Conservation (phyloP, 2,113 vertebrate species). For the Hiodon tergisus region DNA sequence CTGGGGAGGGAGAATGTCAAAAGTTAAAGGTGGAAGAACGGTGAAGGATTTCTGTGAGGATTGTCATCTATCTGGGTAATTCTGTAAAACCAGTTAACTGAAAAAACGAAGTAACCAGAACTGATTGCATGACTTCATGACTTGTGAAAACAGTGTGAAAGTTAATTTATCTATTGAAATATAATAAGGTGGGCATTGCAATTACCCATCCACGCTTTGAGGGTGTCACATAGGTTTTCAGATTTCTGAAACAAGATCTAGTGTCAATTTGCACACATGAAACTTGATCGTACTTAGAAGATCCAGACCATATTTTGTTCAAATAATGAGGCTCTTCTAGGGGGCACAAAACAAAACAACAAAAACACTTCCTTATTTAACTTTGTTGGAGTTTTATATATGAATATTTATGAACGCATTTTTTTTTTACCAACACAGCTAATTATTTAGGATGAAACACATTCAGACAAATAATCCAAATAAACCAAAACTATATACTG, state of each 20-base stretch:
- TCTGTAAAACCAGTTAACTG: too few species aligned
- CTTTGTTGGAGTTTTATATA: not conserved
- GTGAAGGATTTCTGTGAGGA: not conserved
- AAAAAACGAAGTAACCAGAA: too few species aligned
- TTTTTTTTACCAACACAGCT: not conserved
- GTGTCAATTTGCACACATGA: not conserved
- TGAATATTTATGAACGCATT: not conserved
- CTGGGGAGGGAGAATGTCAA: not conserved
- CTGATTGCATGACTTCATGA: too few species aligned
- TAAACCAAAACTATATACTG: too few species aligned
- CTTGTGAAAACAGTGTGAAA: not conserved
- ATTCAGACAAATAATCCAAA: not conserved
- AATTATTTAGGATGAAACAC: not conserved
- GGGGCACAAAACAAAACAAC: too few species aligned
- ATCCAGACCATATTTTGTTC: not conserved
- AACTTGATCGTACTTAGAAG: not conserved
- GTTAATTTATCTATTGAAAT: too few species aligned
- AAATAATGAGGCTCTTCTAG: not conserved
- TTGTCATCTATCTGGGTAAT: not conserved
- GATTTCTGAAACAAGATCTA: conserved; percentile 4
- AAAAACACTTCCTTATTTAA: too few species aligned
- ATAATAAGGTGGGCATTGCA: not conserved
- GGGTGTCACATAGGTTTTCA: not conserved
- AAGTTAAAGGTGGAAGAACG: not conserved
- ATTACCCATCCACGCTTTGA: not conserved